These are phyloP conservation scores for Ridgeia piscesae DNA, from an alignment of 1,140 invertebrate species.

Conservation along the genomic window DNA sequence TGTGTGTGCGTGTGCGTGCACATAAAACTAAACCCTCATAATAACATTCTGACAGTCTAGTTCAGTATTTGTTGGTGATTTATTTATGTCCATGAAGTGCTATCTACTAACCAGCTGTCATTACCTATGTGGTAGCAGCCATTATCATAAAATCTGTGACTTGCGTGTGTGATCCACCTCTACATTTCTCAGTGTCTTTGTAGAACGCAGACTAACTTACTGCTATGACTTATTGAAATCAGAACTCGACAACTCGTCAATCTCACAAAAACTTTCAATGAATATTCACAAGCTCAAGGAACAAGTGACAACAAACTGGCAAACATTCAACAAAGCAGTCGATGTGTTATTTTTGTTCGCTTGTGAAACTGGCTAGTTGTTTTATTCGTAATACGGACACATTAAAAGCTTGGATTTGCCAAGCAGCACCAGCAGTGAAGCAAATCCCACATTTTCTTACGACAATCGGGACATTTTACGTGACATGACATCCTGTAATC, in stretches of 20 bases:
- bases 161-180: neutral
- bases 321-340: slow-evolving; percentile 3
- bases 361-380: neutral
- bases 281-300: neutral
- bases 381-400: neutral
- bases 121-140: too few relatives aligned
- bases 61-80: neutral
- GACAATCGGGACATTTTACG: neutral
- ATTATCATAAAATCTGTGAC: too few relatives aligned
- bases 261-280: neutral
- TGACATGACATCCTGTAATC: neutral
- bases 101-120: neutral
- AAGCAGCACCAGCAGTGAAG: neutral
- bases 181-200: neutral
- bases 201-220: neutral
- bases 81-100: neutral
- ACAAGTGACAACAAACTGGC: neutral
- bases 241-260: neutral
- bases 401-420: neutral
- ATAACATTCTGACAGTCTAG: neutral
- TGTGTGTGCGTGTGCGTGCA: too few relatives aligned
- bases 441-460: neutral
- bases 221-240: neutral
- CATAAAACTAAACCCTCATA: neutral
- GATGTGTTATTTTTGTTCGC: neutral